A percentile compares a stretch with the other conserved stretches of the same genome.
phyloP scores from a whole-genome alignment of 2,888 invertebrate genomes.

The Leptopilina myrica region DNA sequence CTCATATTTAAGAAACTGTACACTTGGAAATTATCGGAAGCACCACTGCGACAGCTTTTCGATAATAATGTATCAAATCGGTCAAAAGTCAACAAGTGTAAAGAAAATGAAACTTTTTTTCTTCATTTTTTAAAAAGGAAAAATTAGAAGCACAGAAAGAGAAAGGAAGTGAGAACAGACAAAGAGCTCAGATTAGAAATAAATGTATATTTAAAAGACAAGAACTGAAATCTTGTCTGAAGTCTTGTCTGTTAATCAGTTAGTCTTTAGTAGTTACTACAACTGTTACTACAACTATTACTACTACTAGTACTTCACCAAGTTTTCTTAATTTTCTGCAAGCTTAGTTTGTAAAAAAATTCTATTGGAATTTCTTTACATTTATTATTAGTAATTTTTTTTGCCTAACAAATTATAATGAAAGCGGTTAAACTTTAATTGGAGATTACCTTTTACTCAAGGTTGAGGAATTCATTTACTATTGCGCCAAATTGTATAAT shows the following conservation, averaged over 20 bases:
- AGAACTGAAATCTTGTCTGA: slow-evolving; percentile 59
- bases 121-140: not conserved
- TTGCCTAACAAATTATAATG: too few relatives aligned
- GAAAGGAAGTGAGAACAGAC: slow-evolving; percentile 41
- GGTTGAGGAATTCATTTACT: too few relatives aligned
- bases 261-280: slow-evolving; percentile 68
- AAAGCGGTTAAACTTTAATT: too few relatives aligned
- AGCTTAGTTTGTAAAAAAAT: slow-evolving; percentile 53
- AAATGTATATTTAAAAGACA: slow-evolving; percentile 37
- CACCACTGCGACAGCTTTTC: not conserved
- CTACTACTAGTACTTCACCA: slow-evolving; percentile 48
- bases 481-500: too few relatives aligned
- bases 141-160: slow-evolving; percentile 26
- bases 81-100: too few relatives aligned
- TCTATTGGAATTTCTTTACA: slow-evolving; percentile 47
- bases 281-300: slow-evolving; percentile 55
- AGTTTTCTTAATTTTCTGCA: slow-evolving; percentile 47
- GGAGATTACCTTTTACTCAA: too few relatives aligned
- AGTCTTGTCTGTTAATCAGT: slow-evolving; percentile 66
- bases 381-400: not conserved
- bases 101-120: too few relatives aligned
- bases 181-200: slow-evolving; percentile 12
- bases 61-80: too few relatives aligned
- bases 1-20: slow-evolving; percentile 9
- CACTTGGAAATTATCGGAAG: slow-evolving; percentile 40